Percentiles rank a stretch among this genome's conserved stretches.
phyloP scores from a whole-genome alignment of 1,140 invertebrate species.

The Wiebesia pumilae region DNA sequence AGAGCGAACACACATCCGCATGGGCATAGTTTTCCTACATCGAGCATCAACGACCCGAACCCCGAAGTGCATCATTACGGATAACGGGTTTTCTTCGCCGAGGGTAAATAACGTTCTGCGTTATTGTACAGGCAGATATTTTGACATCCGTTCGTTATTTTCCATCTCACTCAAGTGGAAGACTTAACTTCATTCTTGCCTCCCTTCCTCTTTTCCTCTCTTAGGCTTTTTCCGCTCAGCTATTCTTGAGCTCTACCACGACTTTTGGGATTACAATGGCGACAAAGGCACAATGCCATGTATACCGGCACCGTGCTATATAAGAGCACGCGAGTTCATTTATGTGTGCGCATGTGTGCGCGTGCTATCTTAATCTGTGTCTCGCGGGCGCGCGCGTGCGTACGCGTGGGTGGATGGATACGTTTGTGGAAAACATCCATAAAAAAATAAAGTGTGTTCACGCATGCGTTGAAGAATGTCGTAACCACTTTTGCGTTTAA shows the following conservation, averaged over 20 bases:
- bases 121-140: constrained; percentile 26
- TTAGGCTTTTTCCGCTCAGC: background rate
- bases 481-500: constrained; percentile 37
- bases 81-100: constrained; percentile 53
- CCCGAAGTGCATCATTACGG: constrained; percentile 53
- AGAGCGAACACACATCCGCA: constrained; percentile 4
- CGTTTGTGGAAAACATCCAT: background rate
- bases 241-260: background rate
- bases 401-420: no score
- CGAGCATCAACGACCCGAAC: background rate
- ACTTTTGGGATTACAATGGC: background rate
- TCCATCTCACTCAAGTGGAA: background rate
- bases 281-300: background rate
- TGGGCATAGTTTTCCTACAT: background rate
- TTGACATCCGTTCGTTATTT: constrained; percentile 7
- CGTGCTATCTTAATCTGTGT: no score
- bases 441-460: background rate
- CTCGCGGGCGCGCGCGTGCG: no score
- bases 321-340: background rate
- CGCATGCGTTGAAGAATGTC: background rate
- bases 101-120: constrained; percentile 53
- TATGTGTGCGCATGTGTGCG: background rate
- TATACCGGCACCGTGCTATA: background rate
- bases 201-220: background rate
- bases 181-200: background rate